Evolutionary conservation across 2,797 vertebrate species (phyloP), one percentile per base, ranked within the genome.

Genomic region (Brachyalestes nurse): DNA sequence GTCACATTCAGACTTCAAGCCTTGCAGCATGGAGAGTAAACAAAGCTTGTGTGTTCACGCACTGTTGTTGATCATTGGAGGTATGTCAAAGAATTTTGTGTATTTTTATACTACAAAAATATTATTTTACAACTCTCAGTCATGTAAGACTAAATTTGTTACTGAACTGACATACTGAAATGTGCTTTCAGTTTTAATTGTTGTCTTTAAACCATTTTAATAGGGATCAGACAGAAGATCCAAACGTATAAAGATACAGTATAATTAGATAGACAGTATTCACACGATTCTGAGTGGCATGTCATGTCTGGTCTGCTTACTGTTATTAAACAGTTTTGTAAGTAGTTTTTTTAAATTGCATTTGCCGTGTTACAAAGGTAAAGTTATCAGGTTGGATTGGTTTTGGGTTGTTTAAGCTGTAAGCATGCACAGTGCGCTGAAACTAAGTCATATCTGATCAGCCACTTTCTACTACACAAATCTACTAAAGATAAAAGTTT

Each of bases 31-130:
- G 86, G 82, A 90, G 79, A 91, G 92, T 91, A 87, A 88, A 86
- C 72, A 82, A 64, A 90, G 80, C 81, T 84, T 89, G 67, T 79
- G 79, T 74, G 61, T 92, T 71, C 69, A 21, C n/a, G 6, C 90
- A 80, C 86, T 93, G 1, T 6, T 90, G 61, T 77, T 90, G 9
- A 85, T 92, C 14, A 28, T 88, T 67, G 86, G 85, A 6, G 92
- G 94, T 95, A 78, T 92, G 92, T 90, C 1, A 19, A 80, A 84
- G n/a, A 25, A 8, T 66, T 45, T 65, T 45, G 17, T 58, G 42
- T 16, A 72, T 40, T 49, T 60, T 47, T 69, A 69, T 51, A 1
- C 3, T 51, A 16, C 45, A 49, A 13, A 9, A 47, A 69, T 21
- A 12, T 13, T 13, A 1, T 69, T 69, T 4, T 49, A 14, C 13